These are phyloP conservation scores for Sebastes hopkinsi DNA, from an alignment of 2,797 vertebrate genomes.

Conservation along the genomic window DNA sequence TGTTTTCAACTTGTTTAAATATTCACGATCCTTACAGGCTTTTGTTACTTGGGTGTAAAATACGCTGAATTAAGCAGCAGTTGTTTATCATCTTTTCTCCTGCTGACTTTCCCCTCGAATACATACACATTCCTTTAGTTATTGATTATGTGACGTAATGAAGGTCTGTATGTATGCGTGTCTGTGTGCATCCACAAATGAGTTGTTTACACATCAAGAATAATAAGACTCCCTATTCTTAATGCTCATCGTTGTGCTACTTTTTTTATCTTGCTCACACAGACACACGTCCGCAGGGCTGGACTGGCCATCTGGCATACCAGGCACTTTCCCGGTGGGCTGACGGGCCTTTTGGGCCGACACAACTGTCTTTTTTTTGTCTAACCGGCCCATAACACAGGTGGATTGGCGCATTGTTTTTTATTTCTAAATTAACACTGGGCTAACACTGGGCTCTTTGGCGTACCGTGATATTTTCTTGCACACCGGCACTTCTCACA, in stretches of 20 bases:
- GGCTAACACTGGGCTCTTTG: no score
- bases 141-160: not conserved
- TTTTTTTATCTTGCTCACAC: not conserved
- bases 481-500: no score
- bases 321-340: not conserved
- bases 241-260: not conserved
- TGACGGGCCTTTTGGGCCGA: not conserved
- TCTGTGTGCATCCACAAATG: not conserved
- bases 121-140: not conserved
- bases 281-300: not conserved
- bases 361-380: no score
- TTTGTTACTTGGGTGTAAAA: slow-evolving; percentile 5
- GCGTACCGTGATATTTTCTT: no score
- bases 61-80: slow-evolving; percentile 2
- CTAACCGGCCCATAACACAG: not conserved
- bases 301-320: not conserved
- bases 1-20: slow-evolving; percentile 6
- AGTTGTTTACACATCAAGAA: not conserved
- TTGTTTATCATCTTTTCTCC: not conserved
- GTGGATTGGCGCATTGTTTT: not conserved
- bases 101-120: not conserved
- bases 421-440: not conserved
- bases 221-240: not conserved
- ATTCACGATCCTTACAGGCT: slow-evolving; percentile 3
- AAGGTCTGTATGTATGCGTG: not conserved